Evolutionary conservation across 2,113 vertebrate genomes (phyloP), one percentile per base, ranked within the genome.

Genomic region (Cynoglossus semilaevis): DNA sequence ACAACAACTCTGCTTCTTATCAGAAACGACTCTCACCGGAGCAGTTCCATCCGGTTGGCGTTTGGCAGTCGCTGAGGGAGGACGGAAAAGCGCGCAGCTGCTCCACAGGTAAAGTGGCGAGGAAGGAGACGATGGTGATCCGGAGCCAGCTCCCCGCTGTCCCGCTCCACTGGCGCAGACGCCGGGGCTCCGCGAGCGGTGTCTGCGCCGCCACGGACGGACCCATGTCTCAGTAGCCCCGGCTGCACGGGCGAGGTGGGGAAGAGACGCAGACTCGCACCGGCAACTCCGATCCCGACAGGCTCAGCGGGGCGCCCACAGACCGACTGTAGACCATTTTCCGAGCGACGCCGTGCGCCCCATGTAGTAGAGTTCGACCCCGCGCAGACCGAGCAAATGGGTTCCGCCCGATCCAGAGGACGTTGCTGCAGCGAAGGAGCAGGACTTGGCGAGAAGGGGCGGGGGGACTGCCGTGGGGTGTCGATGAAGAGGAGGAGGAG

Each of bases 41-140:
- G 91, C 96, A 98, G 87, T 98, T 97, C 96, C 95, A 97, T 81
- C 96, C 95, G 83, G 96, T 96, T 63, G 96, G 96, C 67, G 96
- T 98, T 89, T 98, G 96, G 85, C 96, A 97, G 91, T 98, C 96
- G 85, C 95, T 97, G 80, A 98, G 89, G 86, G 96, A 96, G 81
- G 96, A 96, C 74, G 96, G 96, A 89, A 96, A 98, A 58, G 96
- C 96, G 79, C 93, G 91, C 84, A 96, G 93, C 79, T 90, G 86
- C 81, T 90, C 90, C 79, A 91, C 93, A 58, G 95, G 95, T 84
- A 91, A 87, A 72, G 89, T 86, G 59, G 88, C 89, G 62, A 92
- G 77, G 37, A 92, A 87, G 1, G 90, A 90, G 52, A 92, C 72
- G 22, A 89, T 68, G n/a, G 90, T 85, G 85, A 91, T 82, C 83